Evolutionary conservation across 2,113 vertebrate genomes (phyloP).

Genomic region (Felis chaus): DNA sequence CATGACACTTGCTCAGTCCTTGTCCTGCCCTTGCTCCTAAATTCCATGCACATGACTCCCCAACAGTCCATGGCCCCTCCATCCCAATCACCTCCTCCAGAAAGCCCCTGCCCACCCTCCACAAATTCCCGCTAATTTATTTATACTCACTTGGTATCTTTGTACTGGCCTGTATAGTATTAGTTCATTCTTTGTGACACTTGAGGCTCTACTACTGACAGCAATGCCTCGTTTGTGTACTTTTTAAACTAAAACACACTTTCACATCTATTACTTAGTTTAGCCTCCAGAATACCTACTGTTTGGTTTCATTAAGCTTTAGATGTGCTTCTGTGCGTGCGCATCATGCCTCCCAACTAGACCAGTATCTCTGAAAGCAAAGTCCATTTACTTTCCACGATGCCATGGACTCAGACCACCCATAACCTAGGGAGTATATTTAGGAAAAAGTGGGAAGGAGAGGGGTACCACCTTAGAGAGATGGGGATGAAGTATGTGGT

Average conservation of each 20-base stretch:
- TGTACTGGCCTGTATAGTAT: neutral
- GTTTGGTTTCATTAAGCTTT: neutral
- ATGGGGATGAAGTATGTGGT: neutral
- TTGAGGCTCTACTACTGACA: neutral
- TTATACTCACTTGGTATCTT: neutral
- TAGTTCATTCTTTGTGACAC: neutral
- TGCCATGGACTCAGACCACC: neutral
- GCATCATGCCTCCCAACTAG: neutral
- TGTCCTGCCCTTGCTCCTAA: neutral
- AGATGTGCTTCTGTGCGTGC: rapidly evolving
- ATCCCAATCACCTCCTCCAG: neutral
- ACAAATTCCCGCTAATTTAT: neutral
- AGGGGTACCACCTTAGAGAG: neutral
- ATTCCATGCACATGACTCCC: neutral
- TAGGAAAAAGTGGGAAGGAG: neutral
- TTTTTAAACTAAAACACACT: neutral
- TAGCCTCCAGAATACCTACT: neutral
- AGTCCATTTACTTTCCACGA: neutral
- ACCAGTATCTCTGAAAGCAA: neutral
- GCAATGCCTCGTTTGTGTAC: neutral
- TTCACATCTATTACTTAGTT: neutral
- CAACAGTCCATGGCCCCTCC: neutral
- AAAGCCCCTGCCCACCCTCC: neutral
- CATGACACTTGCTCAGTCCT: neutral
- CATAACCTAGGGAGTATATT: neutral